Percentiles rank a stretch among this genome's conserved stretches.
phyloP scores from a whole-genome alignment of 2,113 vertebrate species.

The Sterna hirundo region DNA sequence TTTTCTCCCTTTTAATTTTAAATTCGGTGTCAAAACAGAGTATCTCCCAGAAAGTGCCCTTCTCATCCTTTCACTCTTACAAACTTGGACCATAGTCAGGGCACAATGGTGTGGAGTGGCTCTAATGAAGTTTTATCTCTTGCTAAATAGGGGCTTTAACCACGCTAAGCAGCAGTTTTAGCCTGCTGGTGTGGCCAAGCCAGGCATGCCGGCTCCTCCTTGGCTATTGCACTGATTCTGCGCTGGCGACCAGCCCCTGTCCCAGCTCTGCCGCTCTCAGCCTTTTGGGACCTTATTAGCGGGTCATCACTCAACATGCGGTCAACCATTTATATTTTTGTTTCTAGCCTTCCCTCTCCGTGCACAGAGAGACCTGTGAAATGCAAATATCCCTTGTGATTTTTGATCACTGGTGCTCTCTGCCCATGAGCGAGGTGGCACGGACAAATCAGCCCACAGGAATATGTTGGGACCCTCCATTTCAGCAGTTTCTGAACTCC shows the following conservation, averaged over 20 bases:
- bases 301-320: not conserved
- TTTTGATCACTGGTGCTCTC: not conserved
- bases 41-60: not conserved
- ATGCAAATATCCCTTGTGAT: not conserved
- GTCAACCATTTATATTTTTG: not conserved
- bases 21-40: not conserved
- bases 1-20: not conserved
- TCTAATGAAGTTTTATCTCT: not conserved
- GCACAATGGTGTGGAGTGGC: not conserved
- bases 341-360: not conserved
- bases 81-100: not conserved
- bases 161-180: not conserved
- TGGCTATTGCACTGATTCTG: not conserved
- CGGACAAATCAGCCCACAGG: not conserved
- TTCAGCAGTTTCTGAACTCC: not conserved
- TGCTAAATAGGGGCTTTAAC: not conserved
- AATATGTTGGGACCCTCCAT: not conserved
- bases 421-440: fast-evolving
- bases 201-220: fast-evolving
- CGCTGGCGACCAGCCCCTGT: not conserved
- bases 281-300: not conserved
- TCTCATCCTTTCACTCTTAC: not conserved
- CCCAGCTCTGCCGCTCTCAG: not conserved
- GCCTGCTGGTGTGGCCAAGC: not conserved
- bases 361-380: not conserved